These are phyloP conservation scores for Scaptomyza montana DNA, from an alignment of 1,140 invertebrate species.

Conservation along the genomic window DNA sequence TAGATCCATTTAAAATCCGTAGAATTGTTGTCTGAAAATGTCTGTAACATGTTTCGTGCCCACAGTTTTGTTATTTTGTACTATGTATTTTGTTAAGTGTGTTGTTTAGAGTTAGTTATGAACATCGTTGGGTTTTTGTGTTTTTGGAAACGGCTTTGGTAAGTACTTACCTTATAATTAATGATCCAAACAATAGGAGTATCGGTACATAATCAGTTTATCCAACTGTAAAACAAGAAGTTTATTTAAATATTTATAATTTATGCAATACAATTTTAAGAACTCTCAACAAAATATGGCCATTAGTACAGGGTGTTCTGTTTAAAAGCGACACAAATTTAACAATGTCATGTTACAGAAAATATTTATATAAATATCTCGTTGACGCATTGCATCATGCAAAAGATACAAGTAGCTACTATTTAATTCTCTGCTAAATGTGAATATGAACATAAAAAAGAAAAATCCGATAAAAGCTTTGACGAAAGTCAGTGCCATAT, in stretches of 20 bases:
- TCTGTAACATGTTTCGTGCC: conserved; percentile 56
- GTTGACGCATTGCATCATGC: conserved; percentile 21
- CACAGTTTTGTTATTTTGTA: conserved; percentile 72
- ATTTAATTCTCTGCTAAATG: conserved; percentile 4
- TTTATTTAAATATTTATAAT: too few relatives aligned
- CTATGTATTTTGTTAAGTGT: conserved; percentile 62
- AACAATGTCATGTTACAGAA: background rate
- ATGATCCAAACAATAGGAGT: background rate
- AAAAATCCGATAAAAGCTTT: background rate
- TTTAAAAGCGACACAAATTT: background rate
- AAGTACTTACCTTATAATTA: conserved; percentile 51
- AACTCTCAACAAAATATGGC: background rate
- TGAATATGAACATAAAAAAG: background rate
- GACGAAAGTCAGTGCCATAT: background rate
- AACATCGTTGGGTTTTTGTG: conserved; percentile 61
- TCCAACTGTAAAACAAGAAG: conserved; percentile 17
- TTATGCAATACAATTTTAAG: background rate
- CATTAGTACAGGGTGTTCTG: background rate
- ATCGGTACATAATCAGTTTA: background rate
- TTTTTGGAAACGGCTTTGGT: conserved; percentile 40
- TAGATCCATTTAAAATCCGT: background rate
- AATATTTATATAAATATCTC: background rate
- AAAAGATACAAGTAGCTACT: background rate
- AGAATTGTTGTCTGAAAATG: conserved; percentile 13
- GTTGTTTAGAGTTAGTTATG: conserved; percentile 46